Conservation (phyloP, 2,113 vertebrate genomes). For the Cygnus atratus region DNA sequence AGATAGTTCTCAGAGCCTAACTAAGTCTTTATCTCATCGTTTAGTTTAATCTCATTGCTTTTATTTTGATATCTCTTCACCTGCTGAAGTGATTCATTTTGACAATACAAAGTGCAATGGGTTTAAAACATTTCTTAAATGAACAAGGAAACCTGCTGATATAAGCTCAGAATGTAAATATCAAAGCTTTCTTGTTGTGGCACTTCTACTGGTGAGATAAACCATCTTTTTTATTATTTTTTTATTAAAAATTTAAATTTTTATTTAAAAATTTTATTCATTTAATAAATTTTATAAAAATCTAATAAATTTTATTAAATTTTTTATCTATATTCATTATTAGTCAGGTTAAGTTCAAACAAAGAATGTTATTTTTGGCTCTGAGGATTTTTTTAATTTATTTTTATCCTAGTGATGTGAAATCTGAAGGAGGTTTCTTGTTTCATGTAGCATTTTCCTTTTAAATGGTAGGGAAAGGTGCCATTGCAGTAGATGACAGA, state of each 20-base stretch:
- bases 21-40: no score
- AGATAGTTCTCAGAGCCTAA: neutral
- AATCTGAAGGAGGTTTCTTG: neutral
- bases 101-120: neutral
- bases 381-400: neutral
- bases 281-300: no score
- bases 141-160: neutral
- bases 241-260: no score
- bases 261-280: no score
- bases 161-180: neutral
- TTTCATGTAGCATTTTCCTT: neutral
- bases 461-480: neutral
- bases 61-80: neutral
- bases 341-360: neutral
- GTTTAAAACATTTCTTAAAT: neutral
- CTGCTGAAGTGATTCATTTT: neutral
- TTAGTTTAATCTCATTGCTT: neutral
- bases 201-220: neutral
- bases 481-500: neutral
- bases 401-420: neutral
- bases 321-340: neutral
- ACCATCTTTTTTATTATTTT: no score
- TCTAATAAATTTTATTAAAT: no score
- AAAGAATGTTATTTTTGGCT: neutral
- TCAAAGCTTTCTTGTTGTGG: neutral